phyloP scores from a whole-genome alignment of 2,113 vertebrate species.

The Chloebia gouldiae region DNA sequence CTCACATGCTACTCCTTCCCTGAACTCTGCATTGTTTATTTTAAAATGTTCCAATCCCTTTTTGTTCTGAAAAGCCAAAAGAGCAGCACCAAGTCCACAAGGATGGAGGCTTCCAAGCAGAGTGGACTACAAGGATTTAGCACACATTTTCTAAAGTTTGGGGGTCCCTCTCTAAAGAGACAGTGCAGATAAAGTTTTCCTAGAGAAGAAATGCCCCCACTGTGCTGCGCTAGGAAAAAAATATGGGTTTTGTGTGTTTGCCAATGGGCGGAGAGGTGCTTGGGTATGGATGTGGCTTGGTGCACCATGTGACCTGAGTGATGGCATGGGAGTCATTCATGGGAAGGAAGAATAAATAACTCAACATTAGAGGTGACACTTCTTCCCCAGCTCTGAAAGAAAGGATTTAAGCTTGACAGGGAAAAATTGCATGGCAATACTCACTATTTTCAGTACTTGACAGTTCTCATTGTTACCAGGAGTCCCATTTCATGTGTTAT shows the following conservation, averaged over 20 bases:
- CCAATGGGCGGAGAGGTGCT: neutral
- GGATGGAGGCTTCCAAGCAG: neutral
- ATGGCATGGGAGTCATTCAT: neutral
- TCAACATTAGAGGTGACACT: neutral
- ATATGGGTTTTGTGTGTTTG: fast-evolving
- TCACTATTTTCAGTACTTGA: neutral
- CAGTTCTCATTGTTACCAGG: neutral
- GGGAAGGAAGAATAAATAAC: neutral
- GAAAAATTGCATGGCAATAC: neutral
- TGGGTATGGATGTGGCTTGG: neutral
- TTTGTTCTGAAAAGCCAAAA: neutral
- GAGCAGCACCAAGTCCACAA: neutral
- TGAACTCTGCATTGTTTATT: neutral
- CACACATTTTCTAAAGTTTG: neutral
- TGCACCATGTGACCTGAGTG: neutral
- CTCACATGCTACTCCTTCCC: neutral
- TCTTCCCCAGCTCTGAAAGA: neutral
- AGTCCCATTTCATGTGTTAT: neutral
- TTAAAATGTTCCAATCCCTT: neutral
- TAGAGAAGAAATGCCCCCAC: neutral
- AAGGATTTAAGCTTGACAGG: neutral
- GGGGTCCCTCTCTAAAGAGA: neutral
- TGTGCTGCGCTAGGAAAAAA: neutral
- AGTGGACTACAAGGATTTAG: neutral
- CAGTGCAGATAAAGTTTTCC: neutral